These are phyloP conservation scores for Theodoxus fluviatilis DNA, from an alignment of 2,888 invertebrate genomes.

Conservation along the genomic window DNA sequence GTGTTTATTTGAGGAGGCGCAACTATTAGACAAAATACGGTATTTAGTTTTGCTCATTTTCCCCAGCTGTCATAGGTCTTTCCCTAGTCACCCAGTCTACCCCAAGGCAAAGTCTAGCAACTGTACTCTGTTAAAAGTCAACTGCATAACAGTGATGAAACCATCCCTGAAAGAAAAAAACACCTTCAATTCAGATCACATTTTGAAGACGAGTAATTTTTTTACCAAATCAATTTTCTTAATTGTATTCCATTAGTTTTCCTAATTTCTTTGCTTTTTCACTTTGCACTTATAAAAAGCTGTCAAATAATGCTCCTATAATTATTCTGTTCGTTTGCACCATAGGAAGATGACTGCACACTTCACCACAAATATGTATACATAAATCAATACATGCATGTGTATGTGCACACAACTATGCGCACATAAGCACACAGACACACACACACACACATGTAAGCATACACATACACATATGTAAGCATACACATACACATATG, in stretches of 20 bases:
- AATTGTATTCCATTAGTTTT: background rate
- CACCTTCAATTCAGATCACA: background rate
- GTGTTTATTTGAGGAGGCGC: no score
- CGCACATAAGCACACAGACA: background rate
- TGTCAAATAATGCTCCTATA: background rate
- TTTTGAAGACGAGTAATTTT: background rate
- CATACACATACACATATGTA: no score
- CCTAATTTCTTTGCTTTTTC: conserved; percentile 1
- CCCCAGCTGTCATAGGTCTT: no score
- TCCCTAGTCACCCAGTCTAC: no score
- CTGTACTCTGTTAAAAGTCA: no score
- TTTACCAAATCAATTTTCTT: background rate
- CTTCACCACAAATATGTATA: background rate
- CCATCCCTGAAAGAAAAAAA: conserved; percentile 23
- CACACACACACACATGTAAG: no score
- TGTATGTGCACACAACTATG: background rate
- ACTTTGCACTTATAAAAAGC: no score
- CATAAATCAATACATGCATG: background rate
- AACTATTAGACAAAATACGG: no score
- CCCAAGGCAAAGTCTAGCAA: no score
- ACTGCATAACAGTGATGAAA: no score
- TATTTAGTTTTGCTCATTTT: no score
- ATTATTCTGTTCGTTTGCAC: background rate
- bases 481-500: no score
- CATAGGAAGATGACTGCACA: background rate